phyloP scores from a whole-genome alignment of 2,797 vertebrate species.

The Ptychadena robeensis region DNA sequence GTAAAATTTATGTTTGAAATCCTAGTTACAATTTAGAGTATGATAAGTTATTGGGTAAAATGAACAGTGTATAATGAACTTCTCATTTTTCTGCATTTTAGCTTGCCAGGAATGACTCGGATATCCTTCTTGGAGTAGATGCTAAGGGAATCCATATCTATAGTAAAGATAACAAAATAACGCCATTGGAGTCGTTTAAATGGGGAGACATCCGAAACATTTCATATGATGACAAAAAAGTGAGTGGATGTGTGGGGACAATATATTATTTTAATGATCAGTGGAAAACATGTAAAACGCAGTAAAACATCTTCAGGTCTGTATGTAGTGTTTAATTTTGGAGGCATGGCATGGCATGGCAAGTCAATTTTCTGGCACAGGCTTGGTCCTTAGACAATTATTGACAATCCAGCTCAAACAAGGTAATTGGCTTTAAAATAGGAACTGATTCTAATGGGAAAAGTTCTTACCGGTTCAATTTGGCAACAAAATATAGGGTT shows the following conservation, averaged over 20 bases:
- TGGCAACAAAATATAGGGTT: too few species aligned
- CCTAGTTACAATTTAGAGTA: too few species aligned
- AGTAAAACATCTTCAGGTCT: too few species aligned
- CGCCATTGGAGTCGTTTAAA: constrained; percentile 88
- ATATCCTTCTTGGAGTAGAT: constrained; percentile 87
- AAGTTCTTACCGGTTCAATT: too few species aligned
- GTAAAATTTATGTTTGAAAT: too few species aligned
- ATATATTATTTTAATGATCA: not conserved
- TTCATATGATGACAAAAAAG: constrained; percentile 93
- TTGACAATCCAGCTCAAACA: not conserved
- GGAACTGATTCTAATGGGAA: too few species aligned
- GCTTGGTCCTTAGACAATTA: not conserved
- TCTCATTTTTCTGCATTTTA: constrained; percentile 59
- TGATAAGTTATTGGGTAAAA: too few species aligned
- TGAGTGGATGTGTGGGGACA: constrained; percentile 62
- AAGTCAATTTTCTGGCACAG: too few species aligned
- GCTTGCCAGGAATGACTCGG: constrained; percentile 91
- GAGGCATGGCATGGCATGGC: too few species aligned
- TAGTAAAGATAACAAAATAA: constrained; percentile 88
- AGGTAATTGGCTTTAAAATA: not conserved
- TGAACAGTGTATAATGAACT: not conserved
- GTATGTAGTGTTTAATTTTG: too few species aligned
- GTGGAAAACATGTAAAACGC: too few species aligned
- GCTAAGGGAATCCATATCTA: constrained; percentile 92
- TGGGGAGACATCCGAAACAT: constrained; percentile 92